Percentiles rank a stretch among this genome's conserved stretches.
Evolutionary conservation across 2,888 invertebrate species (phyloP).

Genomic region (Heteromurus nitidus): DNA sequence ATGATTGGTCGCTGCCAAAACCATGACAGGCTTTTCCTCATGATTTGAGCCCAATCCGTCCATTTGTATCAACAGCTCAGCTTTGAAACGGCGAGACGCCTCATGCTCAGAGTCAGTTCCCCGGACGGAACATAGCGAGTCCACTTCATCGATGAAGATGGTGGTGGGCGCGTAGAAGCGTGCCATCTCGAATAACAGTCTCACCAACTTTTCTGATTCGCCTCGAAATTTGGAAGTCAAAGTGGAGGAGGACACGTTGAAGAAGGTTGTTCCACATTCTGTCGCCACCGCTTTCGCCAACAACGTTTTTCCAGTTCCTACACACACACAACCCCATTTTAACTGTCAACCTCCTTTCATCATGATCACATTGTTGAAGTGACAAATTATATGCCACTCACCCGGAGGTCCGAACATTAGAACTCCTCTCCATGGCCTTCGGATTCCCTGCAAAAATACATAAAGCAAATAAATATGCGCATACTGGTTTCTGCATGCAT

Average conservation of each 20-base stretch:
- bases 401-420: constrained; percentile 81
- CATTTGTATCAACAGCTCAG: constrained; percentile 93
- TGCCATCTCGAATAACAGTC: constrained; percentile 92
- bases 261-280: constrained; percentile 91
- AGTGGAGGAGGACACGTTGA: constrained; percentile 90
- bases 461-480: neutral
- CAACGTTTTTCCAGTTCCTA: constrained; percentile 88
- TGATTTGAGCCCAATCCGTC: constrained; percentile 81
- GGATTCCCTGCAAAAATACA: constrained; percentile 79
- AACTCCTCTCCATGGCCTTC: constrained; percentile 88
- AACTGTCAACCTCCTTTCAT: neutral
- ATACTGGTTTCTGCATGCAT: neutral
- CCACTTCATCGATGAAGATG: constrained; percentile 93
- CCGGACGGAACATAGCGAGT: constrained; percentile 87
- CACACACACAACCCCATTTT: no score
- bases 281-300: constrained; percentile 91
- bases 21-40: constrained; percentile 84
- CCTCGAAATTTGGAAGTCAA: constrained; percentile 93
- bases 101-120: constrained; percentile 92
- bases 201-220: constrained; percentile 91
- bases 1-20: constrained; percentile 92
- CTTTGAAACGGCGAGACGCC: constrained; percentile 86
- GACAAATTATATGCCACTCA: no score
- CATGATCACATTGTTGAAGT: neutral
- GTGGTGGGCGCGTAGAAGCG: constrained; percentile 91